These are phyloP conservation scores for mouse (Mus musculus) DNA, from an alignment of 2,113 vertebrate species.

Conservation along the genomic window DNA sequence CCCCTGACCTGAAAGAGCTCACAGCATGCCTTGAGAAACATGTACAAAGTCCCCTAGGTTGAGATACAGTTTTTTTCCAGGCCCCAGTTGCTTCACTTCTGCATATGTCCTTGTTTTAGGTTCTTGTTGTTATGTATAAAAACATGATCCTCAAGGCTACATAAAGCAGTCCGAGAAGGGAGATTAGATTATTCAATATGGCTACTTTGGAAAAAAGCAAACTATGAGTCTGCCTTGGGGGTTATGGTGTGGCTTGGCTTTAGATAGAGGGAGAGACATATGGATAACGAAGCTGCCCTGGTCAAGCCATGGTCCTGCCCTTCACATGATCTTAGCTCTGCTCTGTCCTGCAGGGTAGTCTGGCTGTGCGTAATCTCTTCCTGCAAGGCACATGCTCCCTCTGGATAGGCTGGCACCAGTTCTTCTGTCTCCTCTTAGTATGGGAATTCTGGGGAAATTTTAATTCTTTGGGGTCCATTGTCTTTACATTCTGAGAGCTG, in stretches of 20 bases:
- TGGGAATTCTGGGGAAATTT: neutral
- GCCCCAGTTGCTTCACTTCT: neutral
- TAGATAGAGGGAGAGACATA: neutral
- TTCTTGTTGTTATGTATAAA: neutral
- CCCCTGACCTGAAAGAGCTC: neutral
- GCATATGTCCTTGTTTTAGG: neutral
- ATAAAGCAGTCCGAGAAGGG: neutral
- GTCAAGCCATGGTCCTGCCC: neutral
- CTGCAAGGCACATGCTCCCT: neutral
- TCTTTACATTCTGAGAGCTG: neutral
- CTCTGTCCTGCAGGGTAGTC: neutral
- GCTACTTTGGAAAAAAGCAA: neutral
- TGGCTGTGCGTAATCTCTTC: neutral
- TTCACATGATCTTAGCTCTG: neutral
- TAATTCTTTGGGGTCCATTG: neutral
- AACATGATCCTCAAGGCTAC: neutral
- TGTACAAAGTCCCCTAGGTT: neutral
- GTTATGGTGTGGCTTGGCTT: neutral
- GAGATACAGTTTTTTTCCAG: neutral
- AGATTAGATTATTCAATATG: neutral
- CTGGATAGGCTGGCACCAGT: neutral
- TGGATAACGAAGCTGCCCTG: neutral
- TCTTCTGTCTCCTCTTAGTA: neutral
- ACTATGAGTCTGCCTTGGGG: neutral
- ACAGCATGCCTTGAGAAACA: neutral